Evolutionary conservation across 2,888 invertebrate species (phyloP), one percentile per base, ranked within the genome.

Genomic region (Tachina grossa): DNA sequence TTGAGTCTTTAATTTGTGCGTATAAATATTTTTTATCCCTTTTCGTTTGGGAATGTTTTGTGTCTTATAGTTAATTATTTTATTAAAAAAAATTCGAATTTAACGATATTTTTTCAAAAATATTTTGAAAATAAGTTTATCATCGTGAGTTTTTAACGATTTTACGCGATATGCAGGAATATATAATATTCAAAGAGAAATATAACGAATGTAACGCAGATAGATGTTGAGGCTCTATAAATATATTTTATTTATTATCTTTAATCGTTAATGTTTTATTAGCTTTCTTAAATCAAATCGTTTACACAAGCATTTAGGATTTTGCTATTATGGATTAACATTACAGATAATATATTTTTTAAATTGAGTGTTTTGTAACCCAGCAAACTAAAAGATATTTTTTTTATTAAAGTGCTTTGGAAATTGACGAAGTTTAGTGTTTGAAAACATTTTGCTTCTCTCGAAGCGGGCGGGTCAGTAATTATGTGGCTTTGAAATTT

Each of bases 111-210:
- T 72, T 65, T 19, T 65, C 19, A 9, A 47, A 71, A 63, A 72
- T 72, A 79, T 76, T 53, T 68, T 45, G 16, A 19, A 41, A 13
- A n/a, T 61, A 19, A 59, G 49, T 59, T 63, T 39, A 55, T 68
- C 63, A 59, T 77, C 66, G 31, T 31, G 59, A 79, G 13, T 57
- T 19, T 68, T 53, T 59, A 66, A 66, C 59, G 65, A 61, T 79
- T 85, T 43, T 76, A 75, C 53, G 79, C 79, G 76, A 76, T 85
- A 85, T 79, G 76, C 47, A 76, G 63, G 83, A 85, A 83, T 85
- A 83, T 85, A 83, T 85, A 83, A 83, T 85, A 85, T 85, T 85
- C 85, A 85, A 72, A 78, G 72, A 74, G 51, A 68, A 72, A 68
- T 59, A 31, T 6, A 31, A 59, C 53, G 72, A 72, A 14, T 72